Conservation (phyloP, 2,888 invertebrate species). For the Laspeyria flexula region DNA sequence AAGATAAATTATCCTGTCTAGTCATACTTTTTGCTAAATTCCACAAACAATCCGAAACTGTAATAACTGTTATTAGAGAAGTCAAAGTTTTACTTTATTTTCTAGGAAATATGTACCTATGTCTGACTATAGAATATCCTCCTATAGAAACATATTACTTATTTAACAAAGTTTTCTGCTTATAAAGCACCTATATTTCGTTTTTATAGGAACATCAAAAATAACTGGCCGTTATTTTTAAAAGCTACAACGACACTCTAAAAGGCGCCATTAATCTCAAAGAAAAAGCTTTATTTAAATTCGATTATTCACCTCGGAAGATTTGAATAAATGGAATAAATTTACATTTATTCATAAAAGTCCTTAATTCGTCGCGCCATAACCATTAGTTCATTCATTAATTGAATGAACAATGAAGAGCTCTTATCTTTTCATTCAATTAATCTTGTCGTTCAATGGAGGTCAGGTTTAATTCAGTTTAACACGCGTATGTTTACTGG, state of each 20-base stretch:
- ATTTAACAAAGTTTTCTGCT: neutral
- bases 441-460: constrained; percentile 53
- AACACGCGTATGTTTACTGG: constrained; percentile 32
- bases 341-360: constrained; percentile 35
- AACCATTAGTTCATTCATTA: constrained; percentile 41
- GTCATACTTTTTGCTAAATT: constrained; percentile 19
- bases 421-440: constrained; percentile 61
- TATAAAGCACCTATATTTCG: too few species aligned
- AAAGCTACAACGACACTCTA: too few species aligned
- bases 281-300: constrained; percentile 10
- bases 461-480: constrained; percentile 50
- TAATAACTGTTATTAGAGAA: constrained; percentile 19
- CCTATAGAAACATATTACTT: too few species aligned
- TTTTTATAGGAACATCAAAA: too few species aligned
- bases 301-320: constrained; percentile 4
- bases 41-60: constrained; percentile 9
- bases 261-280: constrained; percentile 1
- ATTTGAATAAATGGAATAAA: constrained; percentile 21
- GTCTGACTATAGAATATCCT: too few species aligned
- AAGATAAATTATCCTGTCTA: constrained; percentile 18
- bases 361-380: constrained; percentile 43
- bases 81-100: constrained; percentile 26
- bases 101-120: too few species aligned
- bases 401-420: constrained; percentile 56
- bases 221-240: neutral